Percentiles rank a stretch among this genome's conserved stretches.
These are phyloP conservation scores for Neosilurus hyrtlii DNA, from an alignment of 2,797 vertebrate genomes.

Conservation along the genomic window DNA sequence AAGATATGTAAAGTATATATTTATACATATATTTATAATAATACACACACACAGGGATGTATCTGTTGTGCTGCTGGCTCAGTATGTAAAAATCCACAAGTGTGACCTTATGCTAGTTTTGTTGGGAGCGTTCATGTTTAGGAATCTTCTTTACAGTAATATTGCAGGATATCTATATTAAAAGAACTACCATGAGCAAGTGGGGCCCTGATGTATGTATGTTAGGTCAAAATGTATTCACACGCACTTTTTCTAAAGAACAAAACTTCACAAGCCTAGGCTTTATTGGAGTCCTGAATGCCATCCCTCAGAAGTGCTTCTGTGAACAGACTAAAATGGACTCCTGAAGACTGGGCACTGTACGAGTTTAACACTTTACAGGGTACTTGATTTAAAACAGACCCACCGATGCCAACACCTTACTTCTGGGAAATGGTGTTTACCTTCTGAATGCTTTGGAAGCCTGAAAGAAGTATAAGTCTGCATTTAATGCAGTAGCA, in stretches of 20 bases:
- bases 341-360: not conserved
- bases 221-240: not conserved
- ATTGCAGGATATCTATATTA: too few species aligned
- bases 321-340: not conserved
- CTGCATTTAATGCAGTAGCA: slow-evolving; percentile 1
- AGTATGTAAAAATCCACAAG: not conserved
- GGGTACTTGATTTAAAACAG: not conserved
- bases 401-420: not conserved
- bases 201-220: not conserved
- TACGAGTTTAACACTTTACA: slow-evolving; percentile 1
- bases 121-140: too few species aligned
- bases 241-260: not conserved
- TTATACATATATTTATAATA: too few species aligned
- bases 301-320: not conserved
- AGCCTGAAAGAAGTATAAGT: not conserved
- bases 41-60: not conserved
- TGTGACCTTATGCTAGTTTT: too few species aligned
- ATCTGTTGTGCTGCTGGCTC: not conserved
- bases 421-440: not conserved
- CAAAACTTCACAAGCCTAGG: not conserved
- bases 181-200: not conserved
- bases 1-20: too few species aligned
- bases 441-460: not conserved
- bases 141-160: too few species aligned
- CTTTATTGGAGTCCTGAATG: not conserved